Percentiles rank a stretch among this genome's conserved stretches.
Conservation (phyloP, 2,888 invertebrate species). For the Diarsia mendica region DNA sequence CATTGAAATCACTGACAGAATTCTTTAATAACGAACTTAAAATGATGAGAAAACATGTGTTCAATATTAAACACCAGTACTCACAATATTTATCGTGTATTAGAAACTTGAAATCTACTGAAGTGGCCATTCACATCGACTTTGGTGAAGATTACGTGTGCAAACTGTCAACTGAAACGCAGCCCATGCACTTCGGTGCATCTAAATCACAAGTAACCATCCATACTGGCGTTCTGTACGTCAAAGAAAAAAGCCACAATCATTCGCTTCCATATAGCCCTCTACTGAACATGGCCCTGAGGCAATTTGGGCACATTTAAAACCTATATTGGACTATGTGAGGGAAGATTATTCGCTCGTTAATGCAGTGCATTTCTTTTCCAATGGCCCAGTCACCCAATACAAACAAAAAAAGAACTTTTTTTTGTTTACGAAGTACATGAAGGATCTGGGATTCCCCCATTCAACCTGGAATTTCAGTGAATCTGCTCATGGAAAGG, state of each 20-base stretch:
- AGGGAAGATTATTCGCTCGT: background rate
- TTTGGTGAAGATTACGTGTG: slow-evolving; percentile 2
- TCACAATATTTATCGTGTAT: slow-evolving; percentile 2
- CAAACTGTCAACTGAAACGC: slow-evolving; percentile 1
- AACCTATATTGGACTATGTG: too few species aligned
- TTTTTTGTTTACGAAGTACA: slow-evolving; percentile 1
- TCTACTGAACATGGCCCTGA: too few species aligned
- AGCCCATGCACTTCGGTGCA: background rate
- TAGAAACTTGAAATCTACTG: background rate
- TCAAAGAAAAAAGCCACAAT: slow-evolving; percentile 5
- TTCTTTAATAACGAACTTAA: background rate
- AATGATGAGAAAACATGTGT: slow-evolving; percentile 4
- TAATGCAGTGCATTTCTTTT: slow-evolving; percentile 5
- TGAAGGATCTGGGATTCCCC: background rate
- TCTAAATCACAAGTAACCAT: slow-evolving; percentile 1
- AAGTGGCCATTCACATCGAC: background rate
- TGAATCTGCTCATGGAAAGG: slow-evolving; percentile 6
- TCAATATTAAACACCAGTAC: background rate
- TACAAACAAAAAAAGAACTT: background rate
- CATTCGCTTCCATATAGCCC: background rate
- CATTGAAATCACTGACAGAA: slow-evolving; percentile 6
- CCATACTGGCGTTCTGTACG: slow-evolving; percentile 4
- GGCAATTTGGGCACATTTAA: too few species aligned
- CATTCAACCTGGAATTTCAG: slow-evolving; percentile 3
- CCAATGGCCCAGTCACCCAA: background rate